Evolutionary conservation across 2,888 invertebrate genomes (phyloP), one percentile per base, ranked within the genome.

Genomic region (Drosophila multiciliata): DNA sequence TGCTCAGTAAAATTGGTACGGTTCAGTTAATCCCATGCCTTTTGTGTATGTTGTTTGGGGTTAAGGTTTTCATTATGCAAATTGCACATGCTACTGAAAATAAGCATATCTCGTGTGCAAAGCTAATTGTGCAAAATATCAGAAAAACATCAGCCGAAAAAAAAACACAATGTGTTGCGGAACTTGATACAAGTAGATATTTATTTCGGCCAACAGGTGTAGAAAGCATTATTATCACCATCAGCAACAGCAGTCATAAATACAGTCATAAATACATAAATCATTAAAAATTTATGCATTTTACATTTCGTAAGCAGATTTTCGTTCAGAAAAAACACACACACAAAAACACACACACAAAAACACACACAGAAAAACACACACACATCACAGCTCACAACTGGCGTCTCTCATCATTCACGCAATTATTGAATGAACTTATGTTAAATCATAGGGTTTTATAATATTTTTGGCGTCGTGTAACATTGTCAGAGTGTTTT

Each of bases 21-120:
- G 89, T 84, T 89, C 89, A 87, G 87, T 83, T 87, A 73, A 79
- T 79, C 67, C 65, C 55, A 35, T 35, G 20, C 42, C 20, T 61
- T 45, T 50, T 59, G 55, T 52, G 53, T 53, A 12, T 32, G 20
- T 20, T 61, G 78, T 67, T 64, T 66, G 85, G 89, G 87, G 89
- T 89, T 87, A 87, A 87, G 87, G 89, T 89, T 87, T 87, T 80
- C 78, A 89, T 89, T 89, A 87, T 89, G 89, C 87, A 89, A 87
- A 87, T 87, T 75, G 48, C 23, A 49, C 45, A 54, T 65, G 20
- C 49, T 64, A 60, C 33, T 55, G 45, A 49, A 59, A 58, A 50
- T 54, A 59, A 29, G 29, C 63, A 29, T 40, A 73, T 66, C 69
- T 58, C 52, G 64, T 86, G 80, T 72, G 69, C 68, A 78, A n/a